A percentile compares a stretch with the other conserved stretches of the same genome.
Evolutionary conservation across 2,113 vertebrate genomes (phyloP).

Genomic region (Eclectus roratus): DNA sequence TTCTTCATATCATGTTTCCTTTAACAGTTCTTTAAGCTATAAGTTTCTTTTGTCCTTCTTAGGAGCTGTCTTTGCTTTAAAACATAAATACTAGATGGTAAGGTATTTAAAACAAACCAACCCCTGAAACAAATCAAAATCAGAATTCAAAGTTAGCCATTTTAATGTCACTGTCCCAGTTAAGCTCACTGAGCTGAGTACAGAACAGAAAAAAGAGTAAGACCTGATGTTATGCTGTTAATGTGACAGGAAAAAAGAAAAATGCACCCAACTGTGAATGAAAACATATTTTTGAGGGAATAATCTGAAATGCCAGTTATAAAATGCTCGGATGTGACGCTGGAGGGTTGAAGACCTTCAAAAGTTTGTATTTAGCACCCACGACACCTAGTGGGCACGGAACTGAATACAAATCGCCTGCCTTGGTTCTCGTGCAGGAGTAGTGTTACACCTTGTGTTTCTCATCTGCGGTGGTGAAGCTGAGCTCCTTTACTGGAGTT

Average conservation of each 20-base stretch:
- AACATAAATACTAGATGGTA: neutral
- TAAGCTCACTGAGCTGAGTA: neutral
- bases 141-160: neutral
- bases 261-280: neutral
- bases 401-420: neutral
- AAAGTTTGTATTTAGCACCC: conserved; percentile 39
- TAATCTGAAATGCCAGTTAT: neutral
- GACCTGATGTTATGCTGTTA: neutral
- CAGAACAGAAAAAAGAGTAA: neutral
- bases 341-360: neutral
- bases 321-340: neutral
- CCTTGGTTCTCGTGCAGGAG: neutral
- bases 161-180: neutral
- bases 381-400: conserved; percentile 59
- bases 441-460: neutral
- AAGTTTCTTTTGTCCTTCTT: neutral
- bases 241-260: neutral
- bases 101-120: neutral
- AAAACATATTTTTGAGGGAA: neutral
- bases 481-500: neutral
- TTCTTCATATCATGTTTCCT: neutral
- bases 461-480: rapidly evolving
- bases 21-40: neutral
- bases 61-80: neutral
- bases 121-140: neutral